Evolutionary conservation across 2,113 vertebrate genomes (phyloP).

Genomic region (Scomber scombrus): DNA sequence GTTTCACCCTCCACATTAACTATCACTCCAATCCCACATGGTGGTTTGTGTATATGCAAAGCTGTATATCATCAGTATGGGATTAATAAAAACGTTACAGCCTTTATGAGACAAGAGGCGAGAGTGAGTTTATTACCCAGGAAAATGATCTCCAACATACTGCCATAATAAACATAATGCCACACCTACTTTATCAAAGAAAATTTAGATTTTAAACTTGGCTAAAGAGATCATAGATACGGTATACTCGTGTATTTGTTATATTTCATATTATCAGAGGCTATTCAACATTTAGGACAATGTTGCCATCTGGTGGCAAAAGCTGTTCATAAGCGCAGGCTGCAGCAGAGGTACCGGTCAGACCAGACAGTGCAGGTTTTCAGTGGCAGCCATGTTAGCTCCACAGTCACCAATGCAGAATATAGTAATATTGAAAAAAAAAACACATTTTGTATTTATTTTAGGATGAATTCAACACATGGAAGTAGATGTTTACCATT

Average conservation of each 20-base stretch:
- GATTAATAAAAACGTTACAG: not conserved
- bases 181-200: not conserved
- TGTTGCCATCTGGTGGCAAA: slow-evolving; percentile 70
- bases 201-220: not conserved
- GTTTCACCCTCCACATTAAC: no score
- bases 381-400: slow-evolving; percentile 69
- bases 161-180: not conserved
- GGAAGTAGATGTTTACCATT: not conserved
- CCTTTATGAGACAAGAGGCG: not conserved
- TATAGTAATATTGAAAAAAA: not conserved
- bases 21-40: no score
- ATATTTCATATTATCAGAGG: not conserved
- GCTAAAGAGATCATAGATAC: no score
- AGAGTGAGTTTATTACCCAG: not conserved
- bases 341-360: slow-evolving; percentile 17
- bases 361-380: slow-evolving; percentile 42
- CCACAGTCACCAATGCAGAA: not conserved
- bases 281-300: not conserved
- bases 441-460: not conserved
- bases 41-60: not conserved
- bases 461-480: not conserved
- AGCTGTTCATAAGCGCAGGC: not conserved
- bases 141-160: slow-evolving; percentile 7
- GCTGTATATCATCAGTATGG: not conserved
- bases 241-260: not conserved